phyloP scores from a whole-genome alignment of 2,888 invertebrate genomes.

The Dynastes tityus region DNA sequence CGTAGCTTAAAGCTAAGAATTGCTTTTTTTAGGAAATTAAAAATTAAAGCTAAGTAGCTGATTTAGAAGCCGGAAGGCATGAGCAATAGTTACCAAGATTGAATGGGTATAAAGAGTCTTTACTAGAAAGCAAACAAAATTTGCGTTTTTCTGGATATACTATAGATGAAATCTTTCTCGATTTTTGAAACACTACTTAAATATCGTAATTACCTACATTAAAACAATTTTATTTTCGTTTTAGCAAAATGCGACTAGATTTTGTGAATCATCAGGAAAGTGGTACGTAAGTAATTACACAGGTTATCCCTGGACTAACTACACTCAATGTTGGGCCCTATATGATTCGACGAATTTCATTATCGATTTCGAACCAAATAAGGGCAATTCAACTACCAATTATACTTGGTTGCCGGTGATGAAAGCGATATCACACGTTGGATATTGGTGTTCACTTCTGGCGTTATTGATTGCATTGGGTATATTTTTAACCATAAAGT shows the following conservation, averaged over 20 bases:
- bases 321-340: slow-evolving; percentile 69
- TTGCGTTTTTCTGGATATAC: too few species aligned
- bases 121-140: too few species aligned
- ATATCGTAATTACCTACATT: too few species aligned
- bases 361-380: slow-evolving; percentile 59
- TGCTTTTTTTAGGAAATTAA: too few species aligned
- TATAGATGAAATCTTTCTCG: too few species aligned
- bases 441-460: slow-evolving; percentile 73
- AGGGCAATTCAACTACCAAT: slow-evolving; percentile 61
- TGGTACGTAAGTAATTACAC: slow-evolving; percentile 69
- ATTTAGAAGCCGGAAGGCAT: too few species aligned
- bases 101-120: too few species aligned
- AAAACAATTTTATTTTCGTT: slow-evolving; percentile 51
- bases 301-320: slow-evolving; percentile 71
- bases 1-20: too few species aligned
- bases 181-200: too few species aligned
- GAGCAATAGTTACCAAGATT: too few species aligned
- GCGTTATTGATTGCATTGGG: slow-evolving; percentile 72
- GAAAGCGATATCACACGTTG: slow-evolving; percentile 72
- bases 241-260: slow-evolving; percentile 69
- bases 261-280: slow-evolving; percentile 70
- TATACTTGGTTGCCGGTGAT: slow-evolving; percentile 72
- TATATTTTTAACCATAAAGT: slow-evolving; percentile 74
- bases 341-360: slow-evolving; percentile 62
- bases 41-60: too few species aligned